Evolutionary conservation across 1,140 invertebrate genomes (phyloP).

Genomic region (Neodiprion pinetum): DNA sequence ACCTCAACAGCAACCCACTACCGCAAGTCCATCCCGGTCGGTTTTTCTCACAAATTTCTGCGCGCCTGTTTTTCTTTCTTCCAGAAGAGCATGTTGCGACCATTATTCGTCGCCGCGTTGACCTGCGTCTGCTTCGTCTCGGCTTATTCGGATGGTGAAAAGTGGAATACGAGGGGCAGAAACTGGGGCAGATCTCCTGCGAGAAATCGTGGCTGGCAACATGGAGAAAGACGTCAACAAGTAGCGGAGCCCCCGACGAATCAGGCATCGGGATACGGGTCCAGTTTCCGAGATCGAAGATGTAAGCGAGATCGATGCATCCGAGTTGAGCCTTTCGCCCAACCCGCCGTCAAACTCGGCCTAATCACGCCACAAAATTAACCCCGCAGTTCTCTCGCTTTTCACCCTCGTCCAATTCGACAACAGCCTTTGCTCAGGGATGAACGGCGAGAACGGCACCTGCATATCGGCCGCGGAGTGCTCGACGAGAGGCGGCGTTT

Average conservation of each 20-base stretch:
- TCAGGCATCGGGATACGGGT: not conserved
- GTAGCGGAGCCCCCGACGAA: not conserved
- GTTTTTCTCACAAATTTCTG: too few relatives aligned
- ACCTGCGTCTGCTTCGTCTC: not conserved
- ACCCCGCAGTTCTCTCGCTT: conserved; percentile 70
- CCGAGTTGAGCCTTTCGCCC: not conserved
- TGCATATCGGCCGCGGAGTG: conserved; percentile 77
- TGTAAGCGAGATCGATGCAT: not conserved
- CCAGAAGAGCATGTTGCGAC: not conserved
- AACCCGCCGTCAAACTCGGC: too few relatives aligned
- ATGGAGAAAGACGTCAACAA: not conserved
- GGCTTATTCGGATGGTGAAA: not conserved
- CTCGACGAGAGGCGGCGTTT: conserved; percentile 68
- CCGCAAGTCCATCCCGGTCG: too few relatives aligned
- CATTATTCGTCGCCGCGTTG: not conserved
- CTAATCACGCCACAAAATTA: not conserved
- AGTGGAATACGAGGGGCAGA: not conserved
- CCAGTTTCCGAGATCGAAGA: not conserved
- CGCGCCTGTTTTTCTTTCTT: not conserved
- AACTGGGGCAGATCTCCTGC: not conserved
- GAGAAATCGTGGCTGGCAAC: not conserved
- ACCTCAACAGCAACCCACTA: too few relatives aligned
- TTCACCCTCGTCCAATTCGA: conserved; percentile 79
- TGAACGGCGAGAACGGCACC: conserved; percentile 78
- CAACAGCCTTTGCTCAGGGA: conserved; percentile 71